These are phyloP conservation scores for Phrynocephalus forsythii DNA, from an alignment of 2,797 vertebrate species.

Conservation along the genomic window DNA sequence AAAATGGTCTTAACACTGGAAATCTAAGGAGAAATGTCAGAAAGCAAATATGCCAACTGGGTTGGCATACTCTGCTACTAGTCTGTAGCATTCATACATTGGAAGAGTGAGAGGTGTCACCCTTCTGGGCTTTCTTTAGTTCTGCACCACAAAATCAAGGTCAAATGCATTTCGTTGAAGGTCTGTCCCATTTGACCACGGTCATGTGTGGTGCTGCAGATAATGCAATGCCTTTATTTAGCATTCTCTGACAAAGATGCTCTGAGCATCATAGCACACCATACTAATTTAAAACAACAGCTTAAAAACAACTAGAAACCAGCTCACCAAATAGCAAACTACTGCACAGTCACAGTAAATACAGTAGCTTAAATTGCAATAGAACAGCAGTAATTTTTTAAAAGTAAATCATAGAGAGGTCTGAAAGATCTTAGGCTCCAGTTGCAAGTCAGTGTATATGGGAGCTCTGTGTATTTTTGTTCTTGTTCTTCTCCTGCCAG, in stretches of 20 bases:
- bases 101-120: not conserved
- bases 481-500: too few relatives aligned
- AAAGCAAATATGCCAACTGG: not conserved
- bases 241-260: not conserved
- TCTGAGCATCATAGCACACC: not conserved
- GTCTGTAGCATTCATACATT: not conserved
- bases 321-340: not conserved
- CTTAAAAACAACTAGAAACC: not conserved
- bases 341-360: too few relatives aligned
- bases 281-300: not conserved
- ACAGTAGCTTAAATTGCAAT: not conserved
- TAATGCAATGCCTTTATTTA: not conserved
- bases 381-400: not conserved
- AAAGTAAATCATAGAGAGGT: not conserved
- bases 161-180: not conserved
- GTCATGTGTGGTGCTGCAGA: not conserved
- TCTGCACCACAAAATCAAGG: not conserved
- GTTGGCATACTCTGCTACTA: conserved; percentile 11
- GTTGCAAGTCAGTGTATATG: too few relatives aligned
- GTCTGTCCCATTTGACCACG: not conserved
- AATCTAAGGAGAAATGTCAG: conserved; percentile 14
- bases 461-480: too few relatives aligned
- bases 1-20: not conserved
- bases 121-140: not conserved
- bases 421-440: too few relatives aligned